A percentile compares a stretch with the other conserved stretches of the same genome.
phyloP scores from a whole-genome alignment of 2,797 vertebrate species.

The Leuciscus waleckii region DNA sequence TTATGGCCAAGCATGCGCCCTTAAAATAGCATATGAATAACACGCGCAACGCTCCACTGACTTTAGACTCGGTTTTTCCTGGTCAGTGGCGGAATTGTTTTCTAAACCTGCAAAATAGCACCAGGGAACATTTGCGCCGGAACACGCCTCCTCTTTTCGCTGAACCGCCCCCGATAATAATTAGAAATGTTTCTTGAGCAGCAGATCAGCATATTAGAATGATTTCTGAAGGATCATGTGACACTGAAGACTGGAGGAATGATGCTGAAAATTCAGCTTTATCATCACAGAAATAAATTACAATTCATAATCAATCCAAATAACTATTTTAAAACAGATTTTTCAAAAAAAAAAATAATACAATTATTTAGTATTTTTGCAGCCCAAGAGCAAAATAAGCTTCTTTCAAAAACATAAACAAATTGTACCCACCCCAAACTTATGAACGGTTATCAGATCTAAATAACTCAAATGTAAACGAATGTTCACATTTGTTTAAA shows the following conservation, averaged over 20 bases:
- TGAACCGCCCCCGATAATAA: too few relatives aligned
- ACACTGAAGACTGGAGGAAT: not conserved
- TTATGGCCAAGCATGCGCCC: too few relatives aligned
- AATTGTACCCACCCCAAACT: not conserved
- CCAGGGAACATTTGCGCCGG: too few relatives aligned
- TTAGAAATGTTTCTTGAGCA: not conserved
- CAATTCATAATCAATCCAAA: not conserved
- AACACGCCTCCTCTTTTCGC: too few relatives aligned
- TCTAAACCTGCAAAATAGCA: too few relatives aligned
- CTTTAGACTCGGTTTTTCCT: too few relatives aligned
- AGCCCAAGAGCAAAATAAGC: not conserved
- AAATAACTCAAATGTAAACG: not conserved
- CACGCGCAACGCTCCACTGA: too few relatives aligned
- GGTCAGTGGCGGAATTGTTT: too few relatives aligned
- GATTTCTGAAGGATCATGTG: not conserved
- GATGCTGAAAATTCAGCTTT: not conserved
- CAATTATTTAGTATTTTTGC: not conserved
- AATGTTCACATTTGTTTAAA: not conserved
- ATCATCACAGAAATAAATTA: not conserved
- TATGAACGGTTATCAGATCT: not conserved
- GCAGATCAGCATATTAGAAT: not conserved
- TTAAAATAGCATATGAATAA: too few relatives aligned
- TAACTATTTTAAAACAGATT: not conserved
- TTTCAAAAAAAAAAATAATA: too few relatives aligned
- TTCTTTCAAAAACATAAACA: not conserved